Base-by-base conservation (phyloP, 2,113 vertebrate species). In the Ctenodactylus gundi region DNA sequence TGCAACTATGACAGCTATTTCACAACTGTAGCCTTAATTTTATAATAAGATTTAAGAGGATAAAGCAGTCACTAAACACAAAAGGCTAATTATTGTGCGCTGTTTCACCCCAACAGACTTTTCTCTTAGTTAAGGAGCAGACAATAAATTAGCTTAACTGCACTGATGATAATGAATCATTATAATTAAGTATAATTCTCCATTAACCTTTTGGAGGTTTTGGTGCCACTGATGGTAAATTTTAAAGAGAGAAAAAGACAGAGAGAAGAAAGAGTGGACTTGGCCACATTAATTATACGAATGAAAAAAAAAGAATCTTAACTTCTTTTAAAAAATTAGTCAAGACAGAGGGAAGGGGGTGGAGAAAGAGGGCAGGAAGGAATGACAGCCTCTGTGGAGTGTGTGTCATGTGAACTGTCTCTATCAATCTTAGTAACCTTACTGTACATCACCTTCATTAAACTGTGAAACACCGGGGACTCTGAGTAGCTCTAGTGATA, bases 121-220 rank as follows among this genome's bases (percentile, higher is more conserved):
- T 97, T 95, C 97, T 97, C 94, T 97, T 97, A 98, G 95, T 97
- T 97, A 97, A 97, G 96, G 84, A 8, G 10, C 95, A 98, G 98
- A 98, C 98, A 98, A 98, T 97, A 98, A 98, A 98, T 98, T 98
- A 98, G 91, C 97, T 98, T 97, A 98, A 98, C 97, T 97, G 97
- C 97, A 96, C 94, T 93, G 96, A 97, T 83, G 93, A 98, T 97
- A 98, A 98, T 98, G 98, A 98, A 98, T 98, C 97, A 97, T 98
- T 98, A 98, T 98, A 98, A 98, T 98, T 98, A 98, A 98, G 97
- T 96, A 98, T 98, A 98, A 98, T 98, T 98, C 98, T 97, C 97
- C 95, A 98, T 98, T 98, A 98, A 98, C 98, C 98, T 98, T 98
- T 98, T 94, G 94, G 95, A 96, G 41, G 3, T 51, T 98, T 98